Evolutionary conservation across 2,888 invertebrate species (phyloP).

Genomic region (Eupithecia abbreviata): DNA sequence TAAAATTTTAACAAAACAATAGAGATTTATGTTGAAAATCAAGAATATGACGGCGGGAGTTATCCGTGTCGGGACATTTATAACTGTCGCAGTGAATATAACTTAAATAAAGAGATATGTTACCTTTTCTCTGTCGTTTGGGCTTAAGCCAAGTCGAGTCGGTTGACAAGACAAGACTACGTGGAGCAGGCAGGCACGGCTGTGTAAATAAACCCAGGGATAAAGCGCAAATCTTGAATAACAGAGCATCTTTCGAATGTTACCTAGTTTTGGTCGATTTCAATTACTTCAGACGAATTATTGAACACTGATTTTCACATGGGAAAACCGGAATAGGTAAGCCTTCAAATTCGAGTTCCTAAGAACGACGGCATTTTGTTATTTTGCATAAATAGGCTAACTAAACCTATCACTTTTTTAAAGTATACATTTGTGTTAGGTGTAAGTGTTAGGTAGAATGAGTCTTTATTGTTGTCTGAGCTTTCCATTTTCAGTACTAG

Average conservation of each 20-base stretch:
- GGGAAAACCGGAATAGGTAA: background rate
- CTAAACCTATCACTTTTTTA: background rate
- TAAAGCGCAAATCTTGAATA: slow-evolving; percentile 18
- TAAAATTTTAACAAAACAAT: slow-evolving; percentile 10
- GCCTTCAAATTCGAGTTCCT: background rate
- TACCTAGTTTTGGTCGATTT: background rate
- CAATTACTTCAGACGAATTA: background rate
- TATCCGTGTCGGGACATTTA: slow-evolving; percentile 54
- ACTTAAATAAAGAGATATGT: slow-evolving; percentile 72
- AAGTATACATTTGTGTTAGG: background rate
- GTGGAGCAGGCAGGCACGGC: slow-evolving; percentile 60
- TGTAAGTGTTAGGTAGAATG: background rate
- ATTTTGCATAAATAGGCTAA: background rate
- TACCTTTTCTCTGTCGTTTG: slow-evolving; percentile 72
- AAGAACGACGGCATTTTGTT: background rate
- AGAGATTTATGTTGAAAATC: slow-evolving; percentile 30
- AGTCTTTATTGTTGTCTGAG: background rate
- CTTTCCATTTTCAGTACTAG: background rate
- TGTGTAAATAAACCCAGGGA: slow-evolving; percentile 52
- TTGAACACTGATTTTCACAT: background rate
- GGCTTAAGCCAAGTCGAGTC: slow-evolving; percentile 72
- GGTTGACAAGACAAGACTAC: slow-evolving; percentile 64
- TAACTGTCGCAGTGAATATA: slow-evolving; percentile 68
- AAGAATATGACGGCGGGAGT: slow-evolving; percentile 37
- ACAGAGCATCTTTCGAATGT: slow-evolving; percentile 2